Evolutionary conservation across 2,113 vertebrate species (phyloP), one percentile per base, ranked within the genome.

Genomic region (Todiramphus saurophagus): DNA sequence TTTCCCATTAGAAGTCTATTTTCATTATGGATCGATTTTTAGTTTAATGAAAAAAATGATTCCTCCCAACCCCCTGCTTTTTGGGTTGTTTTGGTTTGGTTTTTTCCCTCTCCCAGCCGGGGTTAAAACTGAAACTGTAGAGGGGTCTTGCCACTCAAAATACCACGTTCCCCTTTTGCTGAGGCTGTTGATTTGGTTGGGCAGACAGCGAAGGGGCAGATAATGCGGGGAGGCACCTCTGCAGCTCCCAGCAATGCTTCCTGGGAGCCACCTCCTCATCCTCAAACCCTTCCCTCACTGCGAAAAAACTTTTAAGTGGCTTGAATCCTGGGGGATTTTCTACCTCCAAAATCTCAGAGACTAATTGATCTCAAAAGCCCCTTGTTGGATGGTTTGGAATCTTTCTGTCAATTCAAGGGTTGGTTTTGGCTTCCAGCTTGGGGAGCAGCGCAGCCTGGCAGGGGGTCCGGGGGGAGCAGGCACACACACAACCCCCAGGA

Each of bases 11-110:
- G 43, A 64, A 73, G 83, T 79, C 92, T 92, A 50, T 96, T 96
- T 96, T 96, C 94, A 76, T 92, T 93, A 39, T 39, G 94, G 80
- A 84, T 84, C 6, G 0, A 84, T 94, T 84, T 68, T 92, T 78
- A 92, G 86, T 96, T 94, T 96, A 96, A 94, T 95, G 95, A 89
- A 87, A 96, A 95, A 96, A 92, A 87, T 76, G 0, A 73, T 92
- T 51, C 84, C 88, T 72, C 73, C 30, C 59, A 37, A 55, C 46
- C 60, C 55, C 21, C 30, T 50, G 72, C 56, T 14, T 28, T 35
- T 14, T 56, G 15, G 20, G 18, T 35, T 14, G 23, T n/a, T 14
- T 56, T 27, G 27, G 28, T 55, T 55, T 15, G 53, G 28, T 60
- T 1, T 0, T 0, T 4, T 4, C 5, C 17, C 11, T 19, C 11